A percentile compares a stretch with the other conserved stretches of the same genome.
Evolutionary conservation across 2,888 invertebrate genomes (phyloP).

Genomic region (Ormia ochracea): DNA sequence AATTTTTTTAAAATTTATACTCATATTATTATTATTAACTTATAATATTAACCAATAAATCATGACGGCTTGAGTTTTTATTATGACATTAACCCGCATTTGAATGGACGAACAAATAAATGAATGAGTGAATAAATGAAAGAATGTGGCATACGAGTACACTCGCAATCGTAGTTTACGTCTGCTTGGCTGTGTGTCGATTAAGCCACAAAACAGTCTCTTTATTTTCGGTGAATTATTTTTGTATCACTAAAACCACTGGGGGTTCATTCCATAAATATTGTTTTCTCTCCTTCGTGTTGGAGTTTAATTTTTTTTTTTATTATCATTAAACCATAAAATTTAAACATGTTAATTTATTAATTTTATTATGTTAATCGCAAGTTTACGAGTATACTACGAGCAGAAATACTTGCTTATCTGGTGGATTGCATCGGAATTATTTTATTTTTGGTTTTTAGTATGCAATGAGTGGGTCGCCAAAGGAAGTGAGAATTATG

Average conservation of each 20-base stretch:
- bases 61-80: constrained; percentile 60
- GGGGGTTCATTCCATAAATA: constrained; percentile 3
- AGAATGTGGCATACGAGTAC: constrained; percentile 16
- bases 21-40: constrained; percentile 52
- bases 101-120: not conserved
- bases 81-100: constrained; percentile 62
- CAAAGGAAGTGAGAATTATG: constrained; percentile 4
- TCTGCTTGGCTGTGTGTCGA: constrained; percentile 6
- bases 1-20: constrained; percentile 1
- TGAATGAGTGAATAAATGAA: not conserved
- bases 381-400: not conserved
- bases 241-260: constrained; percentile 15
- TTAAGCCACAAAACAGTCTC: constrained; percentile 38
- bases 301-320: constrained; percentile 14
- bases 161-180: too few relatives aligned
- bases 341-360: constrained; percentile 61
- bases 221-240: constrained; percentile 39
- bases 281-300: constrained; percentile 19
- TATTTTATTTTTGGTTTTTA: not conserved
- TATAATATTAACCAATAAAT: constrained; percentile 57
- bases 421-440: not conserved
- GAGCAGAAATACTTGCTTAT: too few relatives aligned
- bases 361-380: constrained; percentile 52
- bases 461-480: constrained; percentile 8
- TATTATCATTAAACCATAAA: constrained; percentile 25